Base-by-base conservation (phyloP, 2,113 vertebrate species). In the Sigmodon hispidus region DNA sequence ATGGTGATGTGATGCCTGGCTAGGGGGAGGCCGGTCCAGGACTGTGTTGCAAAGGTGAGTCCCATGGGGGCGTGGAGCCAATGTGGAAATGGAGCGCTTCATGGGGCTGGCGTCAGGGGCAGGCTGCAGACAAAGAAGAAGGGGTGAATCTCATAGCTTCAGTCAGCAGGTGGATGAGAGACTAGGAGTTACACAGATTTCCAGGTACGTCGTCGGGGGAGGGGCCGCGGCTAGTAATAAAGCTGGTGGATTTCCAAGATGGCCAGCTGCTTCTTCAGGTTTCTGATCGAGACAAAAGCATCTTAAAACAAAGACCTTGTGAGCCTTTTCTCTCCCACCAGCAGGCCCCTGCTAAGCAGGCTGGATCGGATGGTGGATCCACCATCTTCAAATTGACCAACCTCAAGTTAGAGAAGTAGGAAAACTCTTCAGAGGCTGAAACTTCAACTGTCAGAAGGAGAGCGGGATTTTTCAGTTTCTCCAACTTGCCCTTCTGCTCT, bases 31-130 rank as follows among this genome's bases (percentile, higher is more conserved):
- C 16, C 98, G 98, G 94, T 99, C 99, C 96, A 99, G 59, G 94
- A 98, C 97, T n/a, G 98, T 98, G 52, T 99, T 99, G 0, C 98
- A 99, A 76, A 99, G 97, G 69, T 98, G 99, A 72, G 98, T 98
- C 98, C 99, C 98, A 0, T 98, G 99, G 43, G 99, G 98, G 1
- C 98, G 98, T 98, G 99, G 99, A 0, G 99, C 97, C 98, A 99
- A 98, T 0, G 99, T 99, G 98, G 99, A 99, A 69, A 98, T 98
- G 0, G 99, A 99, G 67, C 99, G 99, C 94, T 99, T 99, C 99
- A 99, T 99, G 29, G 99, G 99, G 93, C 99, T 99, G 59, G 98
- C 98, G 75, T 99, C 99, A 0, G 99, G 98, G 91, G 99, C 99
- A 19, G 99, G 98, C 99, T 99, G 97, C n/a, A 8, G 80, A 26